These are phyloP conservation scores for Corythornis vintsioides DNA, from an alignment of 2,113 vertebrate genomes.

Conservation along the genomic window DNA sequence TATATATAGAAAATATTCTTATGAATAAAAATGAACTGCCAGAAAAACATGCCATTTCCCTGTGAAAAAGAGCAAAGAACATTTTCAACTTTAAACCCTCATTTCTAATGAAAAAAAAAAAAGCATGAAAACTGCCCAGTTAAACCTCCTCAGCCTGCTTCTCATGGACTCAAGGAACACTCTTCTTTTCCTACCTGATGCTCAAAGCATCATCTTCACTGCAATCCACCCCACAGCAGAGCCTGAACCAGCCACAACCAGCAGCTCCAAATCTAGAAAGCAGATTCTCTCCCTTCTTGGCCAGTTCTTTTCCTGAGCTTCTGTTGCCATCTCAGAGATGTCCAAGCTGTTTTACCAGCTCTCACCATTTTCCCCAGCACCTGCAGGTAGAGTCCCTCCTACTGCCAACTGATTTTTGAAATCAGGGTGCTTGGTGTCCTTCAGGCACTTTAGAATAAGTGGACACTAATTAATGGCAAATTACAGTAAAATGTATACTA, in stretches of 20 bases:
- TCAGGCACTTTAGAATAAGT: constrained; percentile 33
- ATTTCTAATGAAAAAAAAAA: background rate
- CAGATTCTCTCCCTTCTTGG: background rate
- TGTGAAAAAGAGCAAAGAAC: background rate
- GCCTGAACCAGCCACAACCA: fast-evolving
- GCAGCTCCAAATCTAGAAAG: background rate
- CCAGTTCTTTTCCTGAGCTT: background rate
- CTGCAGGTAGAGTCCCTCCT: background rate
- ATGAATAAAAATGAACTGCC: constrained; percentile 12
- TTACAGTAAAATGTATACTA: constrained; percentile 44
- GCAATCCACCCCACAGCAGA: background rate
- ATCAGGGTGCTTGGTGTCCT: constrained; percentile 7
- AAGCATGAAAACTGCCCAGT: background rate
- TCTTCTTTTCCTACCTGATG: background rate
- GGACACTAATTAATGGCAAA: constrained; percentile 63
- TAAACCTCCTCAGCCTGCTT: background rate
- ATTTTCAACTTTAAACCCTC: background rate
- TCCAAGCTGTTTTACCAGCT: background rate
- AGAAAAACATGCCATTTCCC: background rate
- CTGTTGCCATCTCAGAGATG: background rate
- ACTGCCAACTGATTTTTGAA: background rate
- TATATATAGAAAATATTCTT: constrained; percentile 4
- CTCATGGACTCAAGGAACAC: background rate
- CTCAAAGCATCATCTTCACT: background rate
- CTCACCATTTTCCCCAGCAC: background rate